Percentiles rank a stretch among this genome's conserved stretches.
Evolutionary conservation across 2,113 vertebrate species (phyloP).

Genomic region (Mesembrinibis cayennensis): DNA sequence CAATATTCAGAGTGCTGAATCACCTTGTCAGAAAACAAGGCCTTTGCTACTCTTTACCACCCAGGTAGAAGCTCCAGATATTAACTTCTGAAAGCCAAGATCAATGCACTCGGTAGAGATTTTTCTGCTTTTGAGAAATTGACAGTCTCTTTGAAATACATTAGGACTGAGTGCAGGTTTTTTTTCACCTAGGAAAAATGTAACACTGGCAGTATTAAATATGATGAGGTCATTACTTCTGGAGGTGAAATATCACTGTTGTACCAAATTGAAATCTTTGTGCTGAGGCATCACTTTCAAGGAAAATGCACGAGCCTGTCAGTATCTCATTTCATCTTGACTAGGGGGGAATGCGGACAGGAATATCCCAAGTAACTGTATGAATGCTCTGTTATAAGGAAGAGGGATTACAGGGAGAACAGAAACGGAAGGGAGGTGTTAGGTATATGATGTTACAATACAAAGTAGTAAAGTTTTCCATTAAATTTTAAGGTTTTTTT

Average conservation of each 20-base stretch:
- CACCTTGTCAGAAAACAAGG: background rate
- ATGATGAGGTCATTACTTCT: background rate
- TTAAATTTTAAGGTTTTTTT: background rate
- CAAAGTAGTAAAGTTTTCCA: background rate
- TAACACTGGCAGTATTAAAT: background rate
- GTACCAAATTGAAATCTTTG: background rate
- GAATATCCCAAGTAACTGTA: background rate
- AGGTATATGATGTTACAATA: background rate
- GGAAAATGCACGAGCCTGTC: background rate
- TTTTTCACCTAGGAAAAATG: background rate
- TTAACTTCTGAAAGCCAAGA: background rate
- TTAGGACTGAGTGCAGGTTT: background rate
- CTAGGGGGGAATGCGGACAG: background rate
- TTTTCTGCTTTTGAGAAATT: background rate
- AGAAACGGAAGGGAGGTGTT: background rate
- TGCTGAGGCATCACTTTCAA: background rate
- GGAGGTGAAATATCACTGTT: background rate
- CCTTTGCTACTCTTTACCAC: background rate
- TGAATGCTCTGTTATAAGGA: accelerated
- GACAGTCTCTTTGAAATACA: background rate
- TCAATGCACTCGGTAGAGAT: background rate
- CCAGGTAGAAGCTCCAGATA: background rate
- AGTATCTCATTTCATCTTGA: background rate
- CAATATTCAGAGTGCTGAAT: background rate
- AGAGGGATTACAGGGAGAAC: background rate